Base-by-base conservation (phyloP, 2,797 vertebrate genomes). In the Enteromius fasciolatus region DNA sequence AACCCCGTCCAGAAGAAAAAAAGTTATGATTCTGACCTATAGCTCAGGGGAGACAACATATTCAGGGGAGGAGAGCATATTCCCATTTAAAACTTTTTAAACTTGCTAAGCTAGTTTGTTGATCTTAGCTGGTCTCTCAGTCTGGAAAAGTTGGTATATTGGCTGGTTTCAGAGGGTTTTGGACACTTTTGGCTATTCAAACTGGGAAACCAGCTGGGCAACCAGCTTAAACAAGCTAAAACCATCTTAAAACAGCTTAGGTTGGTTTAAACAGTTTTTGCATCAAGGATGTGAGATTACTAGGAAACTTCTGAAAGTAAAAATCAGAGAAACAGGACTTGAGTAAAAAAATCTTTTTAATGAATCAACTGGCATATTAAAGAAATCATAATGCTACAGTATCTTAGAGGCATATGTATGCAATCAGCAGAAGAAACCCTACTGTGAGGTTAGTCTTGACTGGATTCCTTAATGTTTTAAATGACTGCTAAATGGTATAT, bases 401-500 rank as follows among this genome's bases (percentile, higher is more conserved):
- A 28, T 28, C 17, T 1, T 25, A 25, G 1, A 66, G 5, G 1
- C 25, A 33, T 64, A 23, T 15, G 25, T 69, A 31, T 82, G 48
- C 54, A 75, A 44, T 23, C 44, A 31, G 69, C 44, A 63, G 46
- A 59, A 59, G 44, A 5, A 5, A 50, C 18, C 61, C 46, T 31
- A 61, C 63, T 48, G 80, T 28, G 63, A 82, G 63, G 39, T 59
- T 64, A 81, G 67, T 4, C 33, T 73, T 41, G 48, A 20, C n/a
- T 74, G 69, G 31, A 48, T 46, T 73, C 25, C 15, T 25, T 59
- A 73, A 59, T 72, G 20, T 11, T 50, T 25, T 54, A 78, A 52
- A 70, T 73, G 44, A 74, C 50, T 28, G 25, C 46, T 73, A 78
- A 72, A 75, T 80, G 52, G 17, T n/a, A 57, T 69, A 33, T 61